Evolutionary conservation across 2,888 invertebrate species (phyloP).

Genomic region (Reticulitermes lucifugus): DNA sequence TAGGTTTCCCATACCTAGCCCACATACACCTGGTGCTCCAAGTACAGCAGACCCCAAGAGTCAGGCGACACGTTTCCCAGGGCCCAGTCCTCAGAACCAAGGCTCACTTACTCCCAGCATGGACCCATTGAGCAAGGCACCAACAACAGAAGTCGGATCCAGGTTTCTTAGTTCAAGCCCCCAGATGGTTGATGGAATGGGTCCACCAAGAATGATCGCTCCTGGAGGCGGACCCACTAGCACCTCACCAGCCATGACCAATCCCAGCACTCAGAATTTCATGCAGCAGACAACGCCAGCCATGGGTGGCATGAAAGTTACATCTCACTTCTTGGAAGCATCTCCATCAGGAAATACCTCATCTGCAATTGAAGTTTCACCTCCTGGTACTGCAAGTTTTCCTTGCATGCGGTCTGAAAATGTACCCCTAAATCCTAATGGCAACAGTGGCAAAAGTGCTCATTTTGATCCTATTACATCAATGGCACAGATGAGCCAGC

Average conservation of each 20-base stretch:
- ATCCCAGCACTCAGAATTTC: slow-evolving; percentile 48
- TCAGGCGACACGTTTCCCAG: slow-evolving; percentile 56
- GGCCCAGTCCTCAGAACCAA: slow-evolving; percentile 58
- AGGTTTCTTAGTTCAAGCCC: slow-evolving; percentile 59
- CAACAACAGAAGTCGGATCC: slow-evolving; percentile 56
- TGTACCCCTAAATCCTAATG: slow-evolving; percentile 75
- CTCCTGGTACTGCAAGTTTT: slow-evolving; percentile 58
- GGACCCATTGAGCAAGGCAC: slow-evolving; percentile 51
- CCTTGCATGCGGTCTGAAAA: slow-evolving; percentile 51
- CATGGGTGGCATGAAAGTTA: slow-evolving; percentile 49
- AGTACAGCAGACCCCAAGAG: slow-evolving; percentile 54
- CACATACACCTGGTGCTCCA: slow-evolving; percentile 62
- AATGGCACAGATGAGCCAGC: slow-evolving; percentile 94
- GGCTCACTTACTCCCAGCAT: slow-evolving; percentile 53
- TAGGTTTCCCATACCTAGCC: slow-evolving; percentile 67
- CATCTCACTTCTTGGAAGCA: slow-evolving; percentile 54
- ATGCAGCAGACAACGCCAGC: slow-evolving; percentile 48
- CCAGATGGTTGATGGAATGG: slow-evolving; percentile 60
- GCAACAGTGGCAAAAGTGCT: slow-evolving; percentile 66
- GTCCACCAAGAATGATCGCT: slow-evolving; percentile 59
- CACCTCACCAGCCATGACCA: slow-evolving; percentile 52
- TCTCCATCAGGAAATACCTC: slow-evolving; percentile 61
- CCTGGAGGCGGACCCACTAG: slow-evolving; percentile 48
- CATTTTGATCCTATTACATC: slow-evolving; percentile 95
- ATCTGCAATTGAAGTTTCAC: slow-evolving; percentile 64